Conservation (phyloP, 2,113 vertebrate species). For the Geococcyx californianus region DNA sequence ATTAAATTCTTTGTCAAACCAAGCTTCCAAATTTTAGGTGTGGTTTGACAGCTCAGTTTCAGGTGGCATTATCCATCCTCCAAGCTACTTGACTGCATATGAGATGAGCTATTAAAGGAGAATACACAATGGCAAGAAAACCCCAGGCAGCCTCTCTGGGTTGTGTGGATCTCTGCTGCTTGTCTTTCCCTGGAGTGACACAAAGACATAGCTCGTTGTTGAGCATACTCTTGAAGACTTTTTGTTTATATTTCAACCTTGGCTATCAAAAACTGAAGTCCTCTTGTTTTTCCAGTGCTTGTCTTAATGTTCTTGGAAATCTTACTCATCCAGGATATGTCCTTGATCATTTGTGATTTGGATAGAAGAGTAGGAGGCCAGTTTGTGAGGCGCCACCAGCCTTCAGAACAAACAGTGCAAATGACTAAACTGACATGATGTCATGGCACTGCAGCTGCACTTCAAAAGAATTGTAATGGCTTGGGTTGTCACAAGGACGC, state of each 20-base stretch:
- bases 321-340: neutral
- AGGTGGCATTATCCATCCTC: neutral
- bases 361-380: neutral
- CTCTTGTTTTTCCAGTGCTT: neutral
- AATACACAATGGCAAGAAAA: neutral
- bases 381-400: constrained; percentile 18
- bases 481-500: constrained; percentile 32
- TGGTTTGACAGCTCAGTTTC: neutral
- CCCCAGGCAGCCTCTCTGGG: neutral
- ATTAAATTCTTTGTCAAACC: neutral
- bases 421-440: constrained; percentile 41
- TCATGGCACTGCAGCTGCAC: constrained; percentile 11
- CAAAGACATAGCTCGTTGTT: neutral
- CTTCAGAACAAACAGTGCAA: constrained; percentile 51
- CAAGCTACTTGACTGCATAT: neutral
- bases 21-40: neutral
- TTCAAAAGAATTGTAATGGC: constrained; percentile 54
- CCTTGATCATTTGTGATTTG: constrained; percentile 33
- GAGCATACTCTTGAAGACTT: neutral
- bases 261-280: neutral
- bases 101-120: neutral
- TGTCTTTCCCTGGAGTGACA: neutral
- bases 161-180: neutral
- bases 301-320: neutral
- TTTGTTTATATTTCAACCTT: constrained; percentile 20